A percentile compares a stretch with the other conserved stretches of the same genome.
Conservation (phyloP, 1,140 invertebrate genomes). For the Caenorhabditis inopinata region DNA sequence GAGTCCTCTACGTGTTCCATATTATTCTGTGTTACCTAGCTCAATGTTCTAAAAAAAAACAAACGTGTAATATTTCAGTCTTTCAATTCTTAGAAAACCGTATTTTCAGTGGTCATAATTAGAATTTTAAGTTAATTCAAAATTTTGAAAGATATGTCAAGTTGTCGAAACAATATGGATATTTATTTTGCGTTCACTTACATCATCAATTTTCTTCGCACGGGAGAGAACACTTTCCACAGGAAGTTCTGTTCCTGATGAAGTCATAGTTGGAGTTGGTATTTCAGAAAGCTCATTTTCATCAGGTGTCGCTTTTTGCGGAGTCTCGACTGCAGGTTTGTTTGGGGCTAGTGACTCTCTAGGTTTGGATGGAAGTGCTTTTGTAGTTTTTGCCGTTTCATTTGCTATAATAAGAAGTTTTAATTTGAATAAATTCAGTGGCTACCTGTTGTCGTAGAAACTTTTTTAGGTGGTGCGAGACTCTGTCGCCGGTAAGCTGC, state of each 20-base stretch:
- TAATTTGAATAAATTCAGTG: background rate
- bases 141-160: too few relatives aligned
- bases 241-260: background rate
- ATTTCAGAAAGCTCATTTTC: background rate
- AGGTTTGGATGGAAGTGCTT: background rate
- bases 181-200: too few relatives aligned
- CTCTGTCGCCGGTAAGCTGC: background rate
- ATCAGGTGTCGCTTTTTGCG: background rate
- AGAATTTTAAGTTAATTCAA: too few relatives aligned
- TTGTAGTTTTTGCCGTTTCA: background rate
- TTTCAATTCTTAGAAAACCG: too few relatives aligned
- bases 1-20: background rate
- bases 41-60: background rate
- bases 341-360: background rate
- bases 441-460: background rate
- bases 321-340: background rate
- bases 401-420: background rate
- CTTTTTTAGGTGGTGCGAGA: background rate
- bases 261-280: background rate
- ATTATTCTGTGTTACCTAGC: background rate
- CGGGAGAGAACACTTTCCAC: background rate
- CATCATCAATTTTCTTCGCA: constrained; percentile 27
- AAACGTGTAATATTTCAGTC: too few relatives aligned
- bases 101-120: too few relatives aligned
- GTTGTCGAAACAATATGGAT: too few relatives aligned